phyloP scores from a whole-genome alignment of 1,140 invertebrate genomes.

The Aphelinus certus region DNA sequence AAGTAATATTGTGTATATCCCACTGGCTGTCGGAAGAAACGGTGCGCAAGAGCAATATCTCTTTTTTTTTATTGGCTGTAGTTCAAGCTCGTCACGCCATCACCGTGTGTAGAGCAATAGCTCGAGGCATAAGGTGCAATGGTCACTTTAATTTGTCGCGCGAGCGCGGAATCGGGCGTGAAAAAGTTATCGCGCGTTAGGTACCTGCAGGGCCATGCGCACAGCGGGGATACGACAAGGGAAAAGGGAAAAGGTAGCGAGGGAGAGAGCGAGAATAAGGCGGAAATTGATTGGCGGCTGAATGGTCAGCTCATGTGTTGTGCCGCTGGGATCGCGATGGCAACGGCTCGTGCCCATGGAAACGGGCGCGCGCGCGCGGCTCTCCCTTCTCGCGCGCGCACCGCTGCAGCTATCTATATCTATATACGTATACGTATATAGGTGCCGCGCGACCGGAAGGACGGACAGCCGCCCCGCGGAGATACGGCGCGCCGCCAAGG shows the following conservation, averaged over 20 bases:
- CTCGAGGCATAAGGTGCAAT: slow-evolving; percentile 1
- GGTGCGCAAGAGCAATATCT: too few species aligned
- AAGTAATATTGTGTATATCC: too few species aligned
- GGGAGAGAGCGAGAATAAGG: slow-evolving; percentile 27
- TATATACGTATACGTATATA: too few species aligned
- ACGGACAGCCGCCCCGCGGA: slow-evolving; percentile 33
- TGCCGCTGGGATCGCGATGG: slow-evolving; percentile 62
- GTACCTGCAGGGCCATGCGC: too few species aligned
- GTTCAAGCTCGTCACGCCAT: too few species aligned
- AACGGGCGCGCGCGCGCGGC: slow-evolving; percentile 42
- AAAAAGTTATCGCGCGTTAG: too few species aligned
- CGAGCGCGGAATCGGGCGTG: slow-evolving; percentile 44
- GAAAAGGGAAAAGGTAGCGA: slow-evolving; percentile 1
- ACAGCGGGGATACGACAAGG: slow-evolving; percentile 25
- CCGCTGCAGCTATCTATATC: slow-evolving; percentile 21
- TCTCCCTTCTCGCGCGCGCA: background rate
- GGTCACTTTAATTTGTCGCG: slow-evolving; percentile 45
- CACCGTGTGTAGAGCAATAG: too few species aligned
- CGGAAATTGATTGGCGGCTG: slow-evolving; percentile 57
- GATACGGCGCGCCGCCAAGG: too few species aligned
- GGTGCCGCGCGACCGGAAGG: slow-evolving; percentile 36
- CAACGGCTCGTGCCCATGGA: slow-evolving; percentile 57
- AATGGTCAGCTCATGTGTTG: slow-evolving; percentile 48
- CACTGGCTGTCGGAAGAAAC: too few species aligned
- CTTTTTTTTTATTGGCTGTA: too few species aligned